Evolutionary conservation across 2,797 vertebrate species (phyloP), one percentile per base, ranked within the genome.

Genomic region (Tympanoctomys barrerae): DNA sequence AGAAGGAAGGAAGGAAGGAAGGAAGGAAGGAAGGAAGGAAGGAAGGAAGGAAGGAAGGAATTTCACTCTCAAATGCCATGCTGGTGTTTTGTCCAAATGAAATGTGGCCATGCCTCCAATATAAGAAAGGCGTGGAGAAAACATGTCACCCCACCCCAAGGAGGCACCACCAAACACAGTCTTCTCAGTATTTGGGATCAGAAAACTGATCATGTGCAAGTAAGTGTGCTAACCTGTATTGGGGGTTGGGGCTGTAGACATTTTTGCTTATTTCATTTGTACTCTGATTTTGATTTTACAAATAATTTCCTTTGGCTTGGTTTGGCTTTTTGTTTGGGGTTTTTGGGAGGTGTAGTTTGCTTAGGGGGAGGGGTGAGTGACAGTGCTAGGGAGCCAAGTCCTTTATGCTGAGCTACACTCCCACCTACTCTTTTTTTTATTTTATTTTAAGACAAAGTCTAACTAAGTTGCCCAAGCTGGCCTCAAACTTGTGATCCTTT

Each of bases 81-180:
- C 24, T 7, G 12, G 9, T 11, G 36, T 66, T 78, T 57, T 18
- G 11, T 26, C 12, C 62, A 33, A 78, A 49, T 4, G 54, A 57
- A 46, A 54, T 1, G 70, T 57, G 33, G 42, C 26, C 6, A 2
- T 77, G 57, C 75, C 66, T 39, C 79, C 61, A 18, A 21, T 1
- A 2, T 28, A 28, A 57, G 28, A 54, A 28, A 39, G 28, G n/a
- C 22, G 0, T 8, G 8, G 52, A 88, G 36, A 64, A 61, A 33
- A 16, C 18, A 4, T 1, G 66, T 49, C 39, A 12, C n/a, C 24
- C 0, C 19, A 14, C 5, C 79, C 1, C 4, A 22, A n/a, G 31
- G 1, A 2, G 62, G 57, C 9, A 0, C 42, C 92, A 5, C 10
- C 5, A 33, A 13, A 52, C 7, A 0, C 0, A 0, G 5, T 10